Base-by-base conservation (phyloP, 1,140 invertebrate genomes). In the Diuraphis noxia region DNA sequence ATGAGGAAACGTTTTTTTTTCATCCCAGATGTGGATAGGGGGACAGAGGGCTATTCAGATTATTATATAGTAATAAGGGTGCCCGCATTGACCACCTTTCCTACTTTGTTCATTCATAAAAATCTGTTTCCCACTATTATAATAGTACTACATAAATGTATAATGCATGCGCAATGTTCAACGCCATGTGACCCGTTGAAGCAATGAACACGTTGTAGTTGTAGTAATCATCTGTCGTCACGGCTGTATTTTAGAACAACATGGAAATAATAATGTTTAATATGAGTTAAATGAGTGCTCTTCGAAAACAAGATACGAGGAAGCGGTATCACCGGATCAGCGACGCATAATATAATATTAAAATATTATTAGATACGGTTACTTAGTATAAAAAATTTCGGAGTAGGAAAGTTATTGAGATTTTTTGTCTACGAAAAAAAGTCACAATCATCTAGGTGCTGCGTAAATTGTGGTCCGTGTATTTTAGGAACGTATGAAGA, bases 31-130 rank as follows among this genome's bases (percentile, higher is more conserved):
- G 40, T 1, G 34, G 46, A 13, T 34, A 13, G 34, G 25, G 2
- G 85, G 25, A 34, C 30, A 34, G 49, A 87, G 49, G 49, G 46
- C 85, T 56, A 30, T 87, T 87, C 85, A 56, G 34, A 56, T 87
- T 49, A 21, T 87, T 52, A 23, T 36, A 46, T 56, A 38, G 85
- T 52, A 87, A 56, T 56, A 38, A 87, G 85, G 85, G 85, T 87
- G 85, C 85, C 85, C 85, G 85, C 85, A 87, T 87, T 87, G 85
- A 87, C 85, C 46, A 87, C 85, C 85, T 56, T 56, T 87, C 52
- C 46, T 56, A 38, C 30, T 56, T 87, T 40, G 85, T 87, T 40
- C 46, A 52, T 87, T 87, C 46, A 52, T 56, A 56, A 56, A 87
- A 87, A 87, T 56, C 46, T 52, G 85, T 87, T 87, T 87, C 85